Base-by-base conservation (phyloP, 2,797 vertebrate species). In the Manis crassicaudata region DNA sequence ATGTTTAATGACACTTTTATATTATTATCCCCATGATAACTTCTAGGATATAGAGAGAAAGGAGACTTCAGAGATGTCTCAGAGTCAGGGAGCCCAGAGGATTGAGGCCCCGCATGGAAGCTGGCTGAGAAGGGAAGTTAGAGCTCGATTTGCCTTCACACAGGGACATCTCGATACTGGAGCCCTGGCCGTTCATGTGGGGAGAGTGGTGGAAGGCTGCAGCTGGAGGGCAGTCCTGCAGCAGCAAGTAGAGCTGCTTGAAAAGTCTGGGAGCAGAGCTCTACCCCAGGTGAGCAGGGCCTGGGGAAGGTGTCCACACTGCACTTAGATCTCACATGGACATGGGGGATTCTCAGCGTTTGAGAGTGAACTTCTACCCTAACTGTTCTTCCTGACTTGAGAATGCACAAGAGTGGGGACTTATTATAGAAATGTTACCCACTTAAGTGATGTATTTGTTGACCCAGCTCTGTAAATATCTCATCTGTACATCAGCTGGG, bases 401-500 rank as follows among this genome's bases (percentile, higher is more conserved):
- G 40, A 67, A 67, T n/a, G 72, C 25, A 3, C 10, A 65, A 35
- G 56, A 79, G 13, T 27, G 27, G 76, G 16, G 60, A 37, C 35
- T 65, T 32, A 6, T 65, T 37, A 46, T n/a, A 40, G 43, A 37
- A 63, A 82, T 20, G 3, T 50, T 65, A 40, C 17, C 50, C 58
- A 21, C 54, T 17, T 21, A 8, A 85, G 32, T 46, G 75, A 77
- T 58, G 2, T 29, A 40, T 77, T 52, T 70, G 60, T 81, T 94
- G 70, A 73, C 46, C 21, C 23, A 58, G n/a, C 35, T 90, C 67
- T 82, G 18, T 81, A 10, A 77, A 68, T 77, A 62, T 17, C 63
- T 85, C 77, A 85, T 82, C 58, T 58, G 50, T 84, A 32, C 56
- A 93, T 96, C 92, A 97, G 32, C 65, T 72, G 77, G 76, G 81